A percentile compares a stretch with the other conserved stretches of the same genome.
Evolutionary conservation across 2,797 vertebrate species (phyloP).

Genomic region (Peromyscus nudipes): DNA sequence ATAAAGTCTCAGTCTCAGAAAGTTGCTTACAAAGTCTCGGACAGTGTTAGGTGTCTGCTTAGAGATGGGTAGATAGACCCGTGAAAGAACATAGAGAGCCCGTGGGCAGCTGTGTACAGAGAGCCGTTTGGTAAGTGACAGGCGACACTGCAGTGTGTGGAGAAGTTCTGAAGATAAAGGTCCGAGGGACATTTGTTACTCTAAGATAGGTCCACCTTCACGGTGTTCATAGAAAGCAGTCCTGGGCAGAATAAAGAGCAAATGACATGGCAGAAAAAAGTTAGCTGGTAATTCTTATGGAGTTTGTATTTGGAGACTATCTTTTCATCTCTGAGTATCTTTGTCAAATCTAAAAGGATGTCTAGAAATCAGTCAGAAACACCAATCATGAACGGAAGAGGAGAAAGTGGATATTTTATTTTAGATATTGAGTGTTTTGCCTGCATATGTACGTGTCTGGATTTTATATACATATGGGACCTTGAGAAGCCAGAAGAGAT

Average conservation of each 20-base stretch:
- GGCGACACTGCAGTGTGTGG: neutral
- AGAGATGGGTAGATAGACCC: neutral
- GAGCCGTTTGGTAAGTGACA: neutral
- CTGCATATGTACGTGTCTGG: neutral
- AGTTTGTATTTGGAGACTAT: neutral
- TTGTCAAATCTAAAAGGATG: neutral
- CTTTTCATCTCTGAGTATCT: conserved; percentile 31
- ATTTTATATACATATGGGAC: neutral
- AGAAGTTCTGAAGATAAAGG: neutral
- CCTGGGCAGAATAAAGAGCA: neutral
- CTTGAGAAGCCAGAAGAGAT: neutral
- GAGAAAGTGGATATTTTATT: neutral
- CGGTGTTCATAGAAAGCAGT: neutral
- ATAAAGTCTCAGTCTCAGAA: neutral
- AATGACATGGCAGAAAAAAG: neutral
- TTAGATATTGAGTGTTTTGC: neutral
- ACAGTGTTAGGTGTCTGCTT: neutral
- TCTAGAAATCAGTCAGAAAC: conserved; percentile 8
- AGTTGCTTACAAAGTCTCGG: neutral
- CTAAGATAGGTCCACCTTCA: neutral
- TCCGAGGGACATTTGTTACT: neutral
- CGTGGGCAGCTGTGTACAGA: neutral
- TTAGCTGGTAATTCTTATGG: neutral
- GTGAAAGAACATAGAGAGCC: neutral
- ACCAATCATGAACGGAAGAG: neutral